A percentile compares a stretch with the other conserved stretches of the same genome.
These are phyloP conservation scores for Aldrovandia affinis DNA, from an alignment of 2,797 vertebrate genomes.

Conservation along the genomic window DNA sequence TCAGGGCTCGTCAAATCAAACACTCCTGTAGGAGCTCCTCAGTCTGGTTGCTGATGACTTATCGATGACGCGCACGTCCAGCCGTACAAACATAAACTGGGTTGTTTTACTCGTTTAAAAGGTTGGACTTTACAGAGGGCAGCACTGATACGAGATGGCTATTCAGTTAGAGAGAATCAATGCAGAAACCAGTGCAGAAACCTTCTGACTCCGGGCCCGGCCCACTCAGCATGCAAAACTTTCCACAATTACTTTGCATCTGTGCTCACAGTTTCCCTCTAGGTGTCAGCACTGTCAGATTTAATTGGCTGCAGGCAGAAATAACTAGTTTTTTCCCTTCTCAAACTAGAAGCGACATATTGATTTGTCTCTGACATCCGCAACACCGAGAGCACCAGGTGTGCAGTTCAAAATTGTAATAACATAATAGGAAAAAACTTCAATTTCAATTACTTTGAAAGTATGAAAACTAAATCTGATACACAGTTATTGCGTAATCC, in stretches of 20 bases:
- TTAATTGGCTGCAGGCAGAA: constrained; percentile 42
- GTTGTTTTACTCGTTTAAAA: constrained; percentile 21
- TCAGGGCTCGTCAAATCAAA: background rate
- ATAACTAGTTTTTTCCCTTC: constrained; percentile 26
- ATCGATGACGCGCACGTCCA: background rate
- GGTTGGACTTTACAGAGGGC: background rate
- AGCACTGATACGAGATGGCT: constrained; percentile 39
- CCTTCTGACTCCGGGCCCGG: constrained; percentile 44
- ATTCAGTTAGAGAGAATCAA: constrained; percentile 47
- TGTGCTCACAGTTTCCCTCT: constrained; percentile 60
- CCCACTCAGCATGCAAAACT: constrained; percentile 51
- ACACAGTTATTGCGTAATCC: too few relatives aligned
- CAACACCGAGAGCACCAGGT: background rate
- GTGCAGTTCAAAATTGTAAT: background rate
- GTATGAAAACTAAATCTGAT: too few relatives aligned
- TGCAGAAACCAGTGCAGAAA: constrained; percentile 33
- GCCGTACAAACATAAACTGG: too few relatives aligned
- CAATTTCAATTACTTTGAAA: too few relatives aligned
- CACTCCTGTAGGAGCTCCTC: background rate
- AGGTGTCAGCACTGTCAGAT: constrained; percentile 66
- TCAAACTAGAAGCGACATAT: background rate
- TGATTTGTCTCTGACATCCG: background rate
- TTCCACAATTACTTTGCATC: constrained; percentile 39
- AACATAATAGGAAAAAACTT: too few relatives aligned
- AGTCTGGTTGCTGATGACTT: background rate